Base-by-base conservation (phyloP, 2,113 vertebrate species). In the Aegotheles bennettii region DNA sequence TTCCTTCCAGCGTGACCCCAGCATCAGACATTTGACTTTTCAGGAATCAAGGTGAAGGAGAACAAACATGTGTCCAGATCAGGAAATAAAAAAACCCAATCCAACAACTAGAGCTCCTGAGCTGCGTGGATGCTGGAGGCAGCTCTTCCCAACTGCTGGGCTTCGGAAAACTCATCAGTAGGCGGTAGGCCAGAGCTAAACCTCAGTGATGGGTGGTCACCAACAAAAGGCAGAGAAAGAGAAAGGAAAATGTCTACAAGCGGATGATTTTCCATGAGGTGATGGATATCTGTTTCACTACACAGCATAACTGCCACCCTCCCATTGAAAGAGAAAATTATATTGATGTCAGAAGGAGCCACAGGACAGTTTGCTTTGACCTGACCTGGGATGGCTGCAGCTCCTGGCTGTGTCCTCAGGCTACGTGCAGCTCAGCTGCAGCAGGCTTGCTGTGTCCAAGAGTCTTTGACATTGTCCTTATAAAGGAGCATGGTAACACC, bases 151-250 rank as follows among this genome's bases (percentile, higher is more conserved):
- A 91, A 85, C 93, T 94, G 92, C 95, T 60, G 94, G 45, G 79
- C 87, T 96, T 98, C 98, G 98, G 98, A 98, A 99, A 99, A 98
- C 96, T 98, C 98, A 99, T 99, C 98, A 98, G 93, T 36, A 84
- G 83, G 93, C 90, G 60, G 57, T 35, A n/a, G 94, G 93, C 91
- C 92, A 94, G 94, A 94, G 96, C 65, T 50, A 28, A 48, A 56
- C 29, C 87, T 96, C 40, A 93, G 97, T 89, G 94, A 97, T 94
- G 98, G 98, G 98, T 98, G 98, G 98, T 95, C 98, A 98, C 96
- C 94, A 96, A 81, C 91, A 97, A 89, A 47, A n/a, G 51, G 16
- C 18, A 18, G 35, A 50, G 53, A 13, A 47, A n/a, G 35, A 23
- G 40, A 53, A 56, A 21, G 50, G 28, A 10, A 61, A 40, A 94